Evolutionary conservation across 1,140 invertebrate genomes (phyloP), one percentile per base, ranked within the genome.

Genomic region (Bombus huntii): DNA sequence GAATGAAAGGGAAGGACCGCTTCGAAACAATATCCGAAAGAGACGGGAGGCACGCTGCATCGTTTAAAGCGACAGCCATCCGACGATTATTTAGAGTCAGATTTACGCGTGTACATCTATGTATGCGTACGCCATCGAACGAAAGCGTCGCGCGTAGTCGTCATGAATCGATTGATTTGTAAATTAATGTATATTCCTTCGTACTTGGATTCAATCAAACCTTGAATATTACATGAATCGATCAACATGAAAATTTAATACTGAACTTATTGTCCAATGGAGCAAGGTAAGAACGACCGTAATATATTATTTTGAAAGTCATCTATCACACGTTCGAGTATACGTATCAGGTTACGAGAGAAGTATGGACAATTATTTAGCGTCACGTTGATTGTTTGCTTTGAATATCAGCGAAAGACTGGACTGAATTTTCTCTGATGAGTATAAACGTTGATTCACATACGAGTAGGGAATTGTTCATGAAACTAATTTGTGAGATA

Each of bases 1-100:
- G 94, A 94, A 94, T 93, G 93, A 92, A 94, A 90, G 86, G 89
- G 91, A 92, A 92, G 92, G 89, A 91, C 92, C 92, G 91, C 87
- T 91, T 92, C 90, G 88, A 89, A 95, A 94, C 93, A 94, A 95
- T 94, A 93, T 91, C 53, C 80, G 92, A 91, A 89, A 86, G 88
- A 87, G 89, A 89, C 83, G 75, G 75, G 81, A 71, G 75, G 66
- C 68, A 77, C 57, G 77, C 68, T 72, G 70, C 71, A 85, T 78
- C 78, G 81, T 83, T 80, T 89, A 86, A 66, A 88, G 88, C 89
- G 91, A 88, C 90, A 87, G 88, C 85, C 90, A 89, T 87, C 89
- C 87, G 86, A 78, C 85, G 86, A 90, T 90, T 74, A 87, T 90
- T 87, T 86, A 83, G 53, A 74, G 79, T 57, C 70, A 73, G 71